phyloP scores from a whole-genome alignment of 2,113 vertebrate species.

The Desmodus rotundus region DNA sequence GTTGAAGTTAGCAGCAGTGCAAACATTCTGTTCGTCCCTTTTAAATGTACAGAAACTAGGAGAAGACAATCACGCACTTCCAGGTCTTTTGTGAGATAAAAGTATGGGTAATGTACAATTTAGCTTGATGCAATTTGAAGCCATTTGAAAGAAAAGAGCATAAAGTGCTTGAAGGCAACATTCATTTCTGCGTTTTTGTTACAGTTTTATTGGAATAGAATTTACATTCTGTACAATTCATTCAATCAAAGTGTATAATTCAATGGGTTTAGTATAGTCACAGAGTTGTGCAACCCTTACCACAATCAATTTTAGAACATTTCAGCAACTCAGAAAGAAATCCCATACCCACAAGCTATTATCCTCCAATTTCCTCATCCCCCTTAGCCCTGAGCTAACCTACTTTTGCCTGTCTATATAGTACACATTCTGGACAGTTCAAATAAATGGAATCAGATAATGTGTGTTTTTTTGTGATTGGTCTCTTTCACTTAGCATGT shows the following conservation, averaged over 20 bases:
- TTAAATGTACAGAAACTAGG: constrained; percentile 3
- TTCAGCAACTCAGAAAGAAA: background rate
- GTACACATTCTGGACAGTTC: background rate
- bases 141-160: background rate
- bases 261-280: no score
- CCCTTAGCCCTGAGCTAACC: background rate
- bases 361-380: no score
- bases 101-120: background rate
- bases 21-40: background rate
- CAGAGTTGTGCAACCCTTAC: no score
- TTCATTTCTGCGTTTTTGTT: background rate
- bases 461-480: background rate
- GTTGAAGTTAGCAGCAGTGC: constrained; percentile 24
- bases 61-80: constrained; percentile 7
- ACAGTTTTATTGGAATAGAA: background rate
- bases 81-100: background rate
- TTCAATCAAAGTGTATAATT: no score
- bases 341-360: background rate
- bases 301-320: no score
- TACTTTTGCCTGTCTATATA: background rate
- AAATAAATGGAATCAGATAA: background rate
- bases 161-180: background rate
- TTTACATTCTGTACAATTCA: no score
- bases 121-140: background rate
- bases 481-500: background rate